These are phyloP conservation scores for Bombylius discolor DNA, from an alignment of 2,888 invertebrate genomes.

Conservation along the genomic window DNA sequence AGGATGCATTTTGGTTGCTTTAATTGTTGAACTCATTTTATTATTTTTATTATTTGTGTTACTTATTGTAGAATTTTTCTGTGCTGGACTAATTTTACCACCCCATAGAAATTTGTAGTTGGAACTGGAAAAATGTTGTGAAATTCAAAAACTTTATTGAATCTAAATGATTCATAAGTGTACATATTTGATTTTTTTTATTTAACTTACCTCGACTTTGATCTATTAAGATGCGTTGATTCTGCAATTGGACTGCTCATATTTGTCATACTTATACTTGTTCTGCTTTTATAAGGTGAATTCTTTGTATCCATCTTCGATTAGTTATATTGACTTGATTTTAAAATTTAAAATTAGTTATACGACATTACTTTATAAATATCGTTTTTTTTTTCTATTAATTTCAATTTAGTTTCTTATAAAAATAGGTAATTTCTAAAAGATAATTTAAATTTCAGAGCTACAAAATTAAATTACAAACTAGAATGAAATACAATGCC, in stretches of 20 bases:
- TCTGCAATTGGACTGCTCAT: conserved; percentile 28
- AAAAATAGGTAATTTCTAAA: no score
- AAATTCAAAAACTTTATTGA: background rate
- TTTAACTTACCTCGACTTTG: conserved; percentile 18
- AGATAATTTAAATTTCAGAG: no score
- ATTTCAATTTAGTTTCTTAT: no score
- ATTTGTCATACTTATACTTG: conserved; percentile 25
- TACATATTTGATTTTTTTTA: no score
- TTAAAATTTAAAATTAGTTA: no score
- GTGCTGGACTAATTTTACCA: conserved; percentile 15
- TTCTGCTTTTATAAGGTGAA: conserved; percentile 10
- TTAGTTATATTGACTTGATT: no score
- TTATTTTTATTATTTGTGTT: background rate
- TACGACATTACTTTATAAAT: no score
- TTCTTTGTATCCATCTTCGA: background rate
- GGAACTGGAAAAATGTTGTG: conserved; percentile 6
- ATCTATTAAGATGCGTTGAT: conserved; percentile 26
- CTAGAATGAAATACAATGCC: no score
- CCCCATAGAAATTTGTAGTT: conserved; percentile 19
- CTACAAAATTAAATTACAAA: no score
- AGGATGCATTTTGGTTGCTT: background rate
- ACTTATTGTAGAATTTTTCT: conserved; percentile 4
- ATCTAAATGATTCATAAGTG: no score
- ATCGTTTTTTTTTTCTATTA: no score
- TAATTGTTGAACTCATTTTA: background rate